Base-by-base conservation (phyloP, 2,888 invertebrate genomes). In the Phyllotreta cruciferae region DNA sequence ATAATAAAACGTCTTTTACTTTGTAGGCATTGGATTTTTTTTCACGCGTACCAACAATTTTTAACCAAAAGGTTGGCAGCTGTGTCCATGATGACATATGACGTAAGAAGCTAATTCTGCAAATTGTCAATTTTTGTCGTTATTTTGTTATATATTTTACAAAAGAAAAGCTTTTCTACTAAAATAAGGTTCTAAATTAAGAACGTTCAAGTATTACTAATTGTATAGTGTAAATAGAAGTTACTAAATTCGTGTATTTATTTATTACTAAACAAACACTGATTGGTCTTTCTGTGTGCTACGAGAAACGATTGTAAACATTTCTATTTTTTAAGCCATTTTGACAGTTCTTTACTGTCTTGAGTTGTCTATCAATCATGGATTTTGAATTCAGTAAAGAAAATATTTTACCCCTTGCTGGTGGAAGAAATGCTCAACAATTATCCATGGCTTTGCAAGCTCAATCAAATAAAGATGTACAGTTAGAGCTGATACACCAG, bases 391-490 rank as follows among this genome's bases (percentile, higher is more conserved):
- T 86, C 75, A 89, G 90, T 74, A 97, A 97, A 82, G 97, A 97
- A 84, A 97, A 97, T 82, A 96, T 98, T 75, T 95, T 94, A 79
- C 98, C 98, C 54, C 83, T 97, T 69, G 88, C 90, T 73, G 90
- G 92, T 73, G 97, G 97, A 44, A 86, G 97, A 74, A 92, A 93
- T 81, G 88, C 90, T 63, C 83, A 87, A 60, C 89, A 91, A 75
- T 82, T 96, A 71, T 91, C 89, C 70, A 88, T 91, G 64, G 94
- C 93, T 10, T 83, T 96, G 68, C 87, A 90, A 80, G 89, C 91
- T 61, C 89, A 91, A 79, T 87, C 87, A 64, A 88, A 90, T 80
- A 83, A 84, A 56, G 89, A 89, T 78, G 85, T 85, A 69, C 88
- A 90, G 74, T 85, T 86, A 81, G 87, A 87, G 83, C 86, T 87